Base-by-base conservation (phyloP, 2,888 invertebrate species). In the Holacanthella duospinosa region DNA sequence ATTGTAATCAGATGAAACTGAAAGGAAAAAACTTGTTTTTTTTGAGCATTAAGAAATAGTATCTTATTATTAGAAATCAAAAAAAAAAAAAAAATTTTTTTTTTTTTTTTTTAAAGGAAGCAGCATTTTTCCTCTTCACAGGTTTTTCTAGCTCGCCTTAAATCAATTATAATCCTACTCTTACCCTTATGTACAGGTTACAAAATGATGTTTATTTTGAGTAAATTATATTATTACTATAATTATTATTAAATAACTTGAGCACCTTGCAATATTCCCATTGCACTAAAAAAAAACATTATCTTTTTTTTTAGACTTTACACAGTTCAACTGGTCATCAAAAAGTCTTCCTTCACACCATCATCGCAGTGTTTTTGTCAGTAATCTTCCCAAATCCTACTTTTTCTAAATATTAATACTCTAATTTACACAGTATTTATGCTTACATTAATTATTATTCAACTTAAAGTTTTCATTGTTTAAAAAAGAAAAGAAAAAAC, bases 141-240 rank as follows among this genome's bases (percentile, higher is more conserved):
- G n/a, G n/a, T 36, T 36, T 36, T 16, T 36, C 36, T 36, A 9
- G 16, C 6, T 36, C 6, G 36, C 36, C 6, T 9, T 36, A 9
- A 16, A 36, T 36, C 36, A 9, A 36, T 36, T 9, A n/a, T n/a
- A 36, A 36, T 36, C 36, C 36, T 48, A 48, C 48, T 36, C 16
- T 16, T 36, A 48, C 4, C 48, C 19, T 48, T 48, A 48, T 48
- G 48, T 48, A 48, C 48, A 48, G 21, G 48, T 48, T 48, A 48
- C 6, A 48, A 48, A 48, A 48, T 48, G 48, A 48, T 48, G 48
- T 48, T 48, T 48, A 48, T 48, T 48, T 48, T 48, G 48, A 48
- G 48, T 48, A 48, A 48, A 48, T 48, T 48, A 48, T 48, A n/a
- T 21, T 48, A 48, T 48, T 21, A 48, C 6, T 36, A 48, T 48